Base-by-base conservation (phyloP, 2,113 vertebrate species). In the Thryonomys swinderianus region DNA sequence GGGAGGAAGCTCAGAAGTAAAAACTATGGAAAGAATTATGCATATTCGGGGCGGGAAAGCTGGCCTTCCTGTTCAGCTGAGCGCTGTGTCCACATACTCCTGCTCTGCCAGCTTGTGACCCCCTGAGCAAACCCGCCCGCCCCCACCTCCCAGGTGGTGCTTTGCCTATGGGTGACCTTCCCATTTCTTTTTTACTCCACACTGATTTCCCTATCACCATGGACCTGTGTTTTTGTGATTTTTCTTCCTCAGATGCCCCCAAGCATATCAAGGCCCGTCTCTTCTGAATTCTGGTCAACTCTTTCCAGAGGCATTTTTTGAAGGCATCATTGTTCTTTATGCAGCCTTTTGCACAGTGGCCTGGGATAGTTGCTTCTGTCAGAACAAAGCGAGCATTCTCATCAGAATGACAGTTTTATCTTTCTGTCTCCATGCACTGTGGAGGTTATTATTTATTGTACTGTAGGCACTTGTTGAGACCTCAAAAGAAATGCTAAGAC, bases 291-390 rank as follows among this genome's bases (percentile, higher is more conserved):
- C 85, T 53, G 27, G 13, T 32, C 51, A 32, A 4, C 4, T 7
- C 1, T 42, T 40, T 61, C 62, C 18, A 45, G 48, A 25, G 25
- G 18, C 55, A 18, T 27, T 57, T 9, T 0, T 12, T 30, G 51
- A 59, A 30, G 18, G 14, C 3, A 0, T 51, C 34, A 13, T 48
- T 30, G 74, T n/a, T 32, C 53, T 55, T 53, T 6, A 2, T 6
- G 27, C 85, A 2, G 27, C 12, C 48, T 45, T 40, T 66, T 67
- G 6, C 66, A 20, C 51, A 7, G 40, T 40, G 37, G 59, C 66
- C 42, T 12, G 11, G 21, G 17, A 12, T 37, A 20, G 2, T 32
- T 27, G 4, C 11, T 79, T 30, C 45, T 40, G 53, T 62, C 37
- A 12, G 59, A 53, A 76, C 73, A 76, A 76, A 76, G 27, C 25